A percentile compares a stretch with the other conserved stretches of the same genome.
phyloP scores from a whole-genome alignment of 2,888 invertebrate species.

The Eurois occulta region DNA sequence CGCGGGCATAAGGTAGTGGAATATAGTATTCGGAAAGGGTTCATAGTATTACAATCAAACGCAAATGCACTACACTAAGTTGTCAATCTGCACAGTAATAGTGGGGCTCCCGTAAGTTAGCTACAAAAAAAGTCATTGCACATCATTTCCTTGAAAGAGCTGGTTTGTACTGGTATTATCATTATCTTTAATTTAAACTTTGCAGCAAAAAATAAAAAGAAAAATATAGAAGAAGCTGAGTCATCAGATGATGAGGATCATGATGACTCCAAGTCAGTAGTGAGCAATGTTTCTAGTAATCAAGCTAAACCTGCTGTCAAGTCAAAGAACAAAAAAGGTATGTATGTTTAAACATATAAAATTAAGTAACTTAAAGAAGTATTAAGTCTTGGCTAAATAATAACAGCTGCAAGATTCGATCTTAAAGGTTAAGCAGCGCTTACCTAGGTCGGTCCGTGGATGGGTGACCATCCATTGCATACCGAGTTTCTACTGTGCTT shows the following conservation, averaged over 20 bases:
- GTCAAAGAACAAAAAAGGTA: constrained; percentile 83
- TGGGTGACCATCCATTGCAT: not conserved
- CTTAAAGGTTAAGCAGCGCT: not conserved
- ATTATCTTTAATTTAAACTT: constrained; percentile 16
- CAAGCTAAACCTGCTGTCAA: constrained; percentile 75
- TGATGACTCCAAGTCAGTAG: constrained; percentile 82
- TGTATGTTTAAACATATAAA: constrained; percentile 12
- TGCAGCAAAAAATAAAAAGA: constrained; percentile 87
- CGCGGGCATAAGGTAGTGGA: no score
- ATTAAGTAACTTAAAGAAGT: not conserved
- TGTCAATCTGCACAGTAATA: no score
- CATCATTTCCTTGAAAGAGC: not conserved
- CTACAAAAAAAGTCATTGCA: not conserved
- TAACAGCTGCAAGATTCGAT: not conserved
- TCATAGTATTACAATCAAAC: no score
- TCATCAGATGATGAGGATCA: constrained; percentile 89
- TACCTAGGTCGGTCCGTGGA: not conserved
- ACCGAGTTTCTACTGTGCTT: not conserved
- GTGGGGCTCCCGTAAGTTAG: not conserved
- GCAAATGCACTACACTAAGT: no score
- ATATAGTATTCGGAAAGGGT: no score
- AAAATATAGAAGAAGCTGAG: constrained; percentile 83
- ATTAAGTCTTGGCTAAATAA: not conserved
- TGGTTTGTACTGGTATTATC: not conserved
- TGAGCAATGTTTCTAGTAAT: constrained; percentile 83